Evolutionary conservation across 2,797 vertebrate genomes (phyloP).

Genomic region (Poecilia picta): DNA sequence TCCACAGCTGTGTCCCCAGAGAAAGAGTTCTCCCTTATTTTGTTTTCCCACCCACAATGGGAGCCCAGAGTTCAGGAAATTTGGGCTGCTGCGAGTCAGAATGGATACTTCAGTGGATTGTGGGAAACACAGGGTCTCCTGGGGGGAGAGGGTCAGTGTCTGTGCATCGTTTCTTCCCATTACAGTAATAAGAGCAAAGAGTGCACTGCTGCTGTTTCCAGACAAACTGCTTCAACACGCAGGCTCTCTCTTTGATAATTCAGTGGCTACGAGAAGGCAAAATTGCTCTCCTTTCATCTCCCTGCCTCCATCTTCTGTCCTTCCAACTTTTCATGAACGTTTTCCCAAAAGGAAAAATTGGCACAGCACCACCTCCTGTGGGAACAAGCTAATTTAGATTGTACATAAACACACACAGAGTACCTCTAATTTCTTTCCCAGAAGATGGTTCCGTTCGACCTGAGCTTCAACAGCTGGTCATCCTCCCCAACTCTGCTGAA

Average conservation of each 20-base stretch:
- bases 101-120: conserved; percentile 28
- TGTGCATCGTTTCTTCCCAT: conserved; percentile 17
- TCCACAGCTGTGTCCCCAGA: conserved; percentile 6
- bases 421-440: conserved; percentile 23
- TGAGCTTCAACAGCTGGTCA: conserved; percentile 25
- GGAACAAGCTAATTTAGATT: conserved; percentile 65
- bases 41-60: background rate
- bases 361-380: conserved; percentile 51
- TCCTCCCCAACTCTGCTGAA: conserved; percentile 8
- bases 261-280: conserved; percentile 54
- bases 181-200: conserved; percentile 23
- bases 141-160: conserved; percentile 6
- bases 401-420: conserved; percentile 51
- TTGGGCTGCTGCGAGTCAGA: conserved; percentile 6
- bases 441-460: conserved; percentile 18
- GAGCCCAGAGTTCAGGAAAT: conserved; percentile 25
- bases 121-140: conserved; percentile 1
- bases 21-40: background rate
- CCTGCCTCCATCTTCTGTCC: conserved; percentile 25
- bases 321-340: conserved; percentile 41
- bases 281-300: conserved; percentile 56
- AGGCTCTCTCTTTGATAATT: conserved; percentile 31
- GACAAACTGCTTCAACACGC: conserved; percentile 28
- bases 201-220: conserved; percentile 30
- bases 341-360: conserved; percentile 75